Percentiles rank a stretch among this genome's conserved stretches.
These are phyloP conservation scores for Actinopyga echinites DNA, from an alignment of 53 echinoderm and acorn worm genomes.

Conservation along the genomic window DNA sequence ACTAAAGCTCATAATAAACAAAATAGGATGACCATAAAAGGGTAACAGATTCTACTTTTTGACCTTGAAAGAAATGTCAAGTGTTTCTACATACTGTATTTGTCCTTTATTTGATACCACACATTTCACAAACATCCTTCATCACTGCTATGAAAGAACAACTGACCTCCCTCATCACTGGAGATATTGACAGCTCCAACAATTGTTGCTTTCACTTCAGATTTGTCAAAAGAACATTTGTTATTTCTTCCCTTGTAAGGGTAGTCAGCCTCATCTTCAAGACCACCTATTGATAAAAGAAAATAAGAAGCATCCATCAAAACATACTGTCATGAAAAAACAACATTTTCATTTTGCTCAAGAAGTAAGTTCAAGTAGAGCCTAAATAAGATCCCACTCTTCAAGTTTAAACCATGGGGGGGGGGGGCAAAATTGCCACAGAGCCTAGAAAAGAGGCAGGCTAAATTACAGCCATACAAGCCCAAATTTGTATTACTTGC, in stretches of 20 bases:
- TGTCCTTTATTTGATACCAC: too few relatives aligned
- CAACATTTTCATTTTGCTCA: neutral
- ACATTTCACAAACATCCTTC: neutral
- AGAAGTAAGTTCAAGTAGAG: neutral
- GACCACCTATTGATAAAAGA: slow-evolving; percentile 65
- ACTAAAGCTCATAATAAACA: too few relatives aligned
- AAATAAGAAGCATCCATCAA: neutral
- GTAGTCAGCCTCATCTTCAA: slow-evolving; percentile 69
- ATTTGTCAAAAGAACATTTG: slow-evolving; percentile 68
- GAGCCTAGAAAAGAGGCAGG: too few relatives aligned
- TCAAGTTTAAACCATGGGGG: too few relatives aligned
- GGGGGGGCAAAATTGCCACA: too few relatives aligned
- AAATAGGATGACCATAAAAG: too few relatives aligned
- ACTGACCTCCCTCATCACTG: slow-evolving; percentile 82
- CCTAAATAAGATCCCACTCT: neutral
- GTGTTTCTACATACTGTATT: too few relatives aligned
- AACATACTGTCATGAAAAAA: neutral
- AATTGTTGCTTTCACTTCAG: slow-evolving; percentile 68
- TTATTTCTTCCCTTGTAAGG: slow-evolving; percentile 74
- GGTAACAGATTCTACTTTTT: too few relatives aligned
- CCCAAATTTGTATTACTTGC: too few relatives aligned
- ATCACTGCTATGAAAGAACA: neutral
- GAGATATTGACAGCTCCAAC: slow-evolving; percentile 87
- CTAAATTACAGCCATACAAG: too few relatives aligned
- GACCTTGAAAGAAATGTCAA: too few relatives aligned